phyloP scores from a whole-genome alignment of 2,113 vertebrate species.

The Gobio gobio region DNA sequence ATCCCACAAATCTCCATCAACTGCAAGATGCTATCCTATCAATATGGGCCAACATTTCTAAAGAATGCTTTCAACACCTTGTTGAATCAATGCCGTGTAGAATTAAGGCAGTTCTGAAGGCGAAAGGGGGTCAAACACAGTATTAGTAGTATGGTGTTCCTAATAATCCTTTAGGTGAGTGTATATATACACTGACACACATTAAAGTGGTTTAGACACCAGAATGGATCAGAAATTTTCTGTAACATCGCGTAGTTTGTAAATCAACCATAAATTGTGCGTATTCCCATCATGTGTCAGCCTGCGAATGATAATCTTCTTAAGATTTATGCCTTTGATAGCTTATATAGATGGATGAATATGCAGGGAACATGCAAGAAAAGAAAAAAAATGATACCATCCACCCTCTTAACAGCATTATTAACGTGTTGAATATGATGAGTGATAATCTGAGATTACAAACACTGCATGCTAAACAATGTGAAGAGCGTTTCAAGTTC shows the following conservation, averaged over 20 bases:
- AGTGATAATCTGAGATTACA: background rate
- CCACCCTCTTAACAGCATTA: background rate
- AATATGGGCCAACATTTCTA: too few species aligned
- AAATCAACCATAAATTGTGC: constrained; percentile 18
- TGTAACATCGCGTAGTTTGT: background rate
- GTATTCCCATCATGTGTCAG: constrained; percentile 6
- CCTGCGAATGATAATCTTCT: constrained; percentile 14
- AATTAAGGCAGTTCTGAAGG: too few species aligned
- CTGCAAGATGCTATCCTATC: too few species aligned
- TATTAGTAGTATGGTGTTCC: too few species aligned
- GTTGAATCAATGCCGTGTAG: too few species aligned
- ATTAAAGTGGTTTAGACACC: background rate
- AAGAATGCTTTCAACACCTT: too few species aligned
- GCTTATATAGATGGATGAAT: background rate
- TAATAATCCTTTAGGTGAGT: too few species aligned
- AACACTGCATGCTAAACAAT: constrained; percentile 13
- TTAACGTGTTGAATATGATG: constrained; percentile 5
- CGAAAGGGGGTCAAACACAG: too few species aligned
- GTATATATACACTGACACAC: too few species aligned
- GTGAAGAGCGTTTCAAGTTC: background rate
- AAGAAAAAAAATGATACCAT: background rate
- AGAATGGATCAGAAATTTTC: constrained; percentile 28
- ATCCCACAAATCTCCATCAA: too few species aligned
- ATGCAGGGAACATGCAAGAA: background rate
- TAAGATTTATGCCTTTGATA: background rate